Evolutionary conservation across 2,888 invertebrate genomes (phyloP).

Genomic region (Helicoverpa assulta): DNA sequence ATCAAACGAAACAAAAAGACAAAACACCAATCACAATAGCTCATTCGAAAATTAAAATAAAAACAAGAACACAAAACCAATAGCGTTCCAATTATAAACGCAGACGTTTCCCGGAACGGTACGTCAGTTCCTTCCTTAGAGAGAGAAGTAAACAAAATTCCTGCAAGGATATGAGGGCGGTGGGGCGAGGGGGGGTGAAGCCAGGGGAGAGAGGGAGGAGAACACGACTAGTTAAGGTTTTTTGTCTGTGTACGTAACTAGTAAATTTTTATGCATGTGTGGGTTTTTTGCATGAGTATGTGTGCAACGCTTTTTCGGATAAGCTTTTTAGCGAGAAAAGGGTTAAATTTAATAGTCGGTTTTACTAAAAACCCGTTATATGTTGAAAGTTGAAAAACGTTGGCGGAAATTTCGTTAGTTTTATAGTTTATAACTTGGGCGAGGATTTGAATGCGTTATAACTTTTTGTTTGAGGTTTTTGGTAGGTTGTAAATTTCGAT

Average conservation of each 20-base stretch:
- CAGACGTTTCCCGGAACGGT: constrained; percentile 75
- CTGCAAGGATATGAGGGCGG: constrained; percentile 87
- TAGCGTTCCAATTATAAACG: constrained; percentile 82
- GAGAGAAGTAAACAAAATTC: constrained; percentile 90
- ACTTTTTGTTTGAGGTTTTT: constrained; percentile 38
- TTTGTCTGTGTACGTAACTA: constrained; percentile 82
- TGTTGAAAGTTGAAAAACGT: constrained; percentile 64
- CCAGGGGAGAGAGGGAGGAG: constrained; percentile 45
- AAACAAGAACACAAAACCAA: constrained; percentile 75
- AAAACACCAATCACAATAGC: constrained; percentile 40
- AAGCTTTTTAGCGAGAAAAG: constrained; percentile 77
- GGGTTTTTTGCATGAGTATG: constrained; percentile 65
- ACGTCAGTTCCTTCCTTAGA: constrained; percentile 81
- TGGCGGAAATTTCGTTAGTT: constrained; percentile 54
- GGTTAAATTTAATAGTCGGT: constrained; percentile 76
- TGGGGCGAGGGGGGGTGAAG: constrained; percentile 51
- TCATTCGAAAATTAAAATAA: constrained; percentile 41
- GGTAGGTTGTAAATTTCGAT: constrained; percentile 25
- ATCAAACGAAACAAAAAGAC: constrained; percentile 25
- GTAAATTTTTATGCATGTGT: constrained; percentile 57
- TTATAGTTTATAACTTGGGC: constrained; percentile 53
- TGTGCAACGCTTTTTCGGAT: constrained; percentile 74
- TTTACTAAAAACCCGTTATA: constrained; percentile 69
- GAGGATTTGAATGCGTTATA: constrained; percentile 53
- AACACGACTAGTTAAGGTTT: constrained; percentile 84